These are phyloP conservation scores for Helicoverpa zea DNA, from an alignment of 1,140 invertebrate genomes.

Conservation along the genomic window DNA sequence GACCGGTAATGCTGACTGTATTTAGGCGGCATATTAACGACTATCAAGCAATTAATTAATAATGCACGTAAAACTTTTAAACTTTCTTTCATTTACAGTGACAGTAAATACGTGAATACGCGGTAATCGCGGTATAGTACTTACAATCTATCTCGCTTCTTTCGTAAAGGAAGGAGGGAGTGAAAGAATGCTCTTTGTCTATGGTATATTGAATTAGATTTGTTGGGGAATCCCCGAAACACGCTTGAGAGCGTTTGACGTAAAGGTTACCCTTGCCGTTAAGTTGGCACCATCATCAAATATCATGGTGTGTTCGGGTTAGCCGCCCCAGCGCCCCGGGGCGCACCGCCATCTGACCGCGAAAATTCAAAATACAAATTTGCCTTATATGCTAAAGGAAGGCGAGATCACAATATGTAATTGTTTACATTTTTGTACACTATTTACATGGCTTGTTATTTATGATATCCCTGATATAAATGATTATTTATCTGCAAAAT, in stretches of 20 bases:
- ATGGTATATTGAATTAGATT: slow-evolving; percentile 1
- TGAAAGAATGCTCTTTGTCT: background rate
- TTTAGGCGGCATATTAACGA: slow-evolving; percentile 53
- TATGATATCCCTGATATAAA: too few species aligned
- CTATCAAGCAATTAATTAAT: too few species aligned
- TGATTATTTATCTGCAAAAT: too few species aligned
- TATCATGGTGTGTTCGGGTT: too few species aligned
- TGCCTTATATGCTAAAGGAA: too few species aligned
- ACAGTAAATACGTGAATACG: background rate
- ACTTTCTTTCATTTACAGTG: background rate
- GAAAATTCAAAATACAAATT: too few species aligned
- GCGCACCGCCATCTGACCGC: too few species aligned
- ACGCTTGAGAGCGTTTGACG: background rate
- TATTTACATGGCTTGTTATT: too few species aligned
- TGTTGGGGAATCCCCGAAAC: background rate
- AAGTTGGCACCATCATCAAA: too few species aligned
- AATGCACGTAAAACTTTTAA: background rate
- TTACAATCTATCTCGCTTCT: background rate
- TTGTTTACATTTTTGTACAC: too few species aligned
- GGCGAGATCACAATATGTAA: too few species aligned
- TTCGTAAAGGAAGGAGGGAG: background rate
- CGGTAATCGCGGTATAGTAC: background rate
- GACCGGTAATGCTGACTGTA: slow-evolving; percentile 55
- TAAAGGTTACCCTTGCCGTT: background rate
- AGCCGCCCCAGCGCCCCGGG: too few species aligned